phyloP scores from a whole-genome alignment of 2,113 vertebrate genomes.

The Nothocercus julius region DNA sequence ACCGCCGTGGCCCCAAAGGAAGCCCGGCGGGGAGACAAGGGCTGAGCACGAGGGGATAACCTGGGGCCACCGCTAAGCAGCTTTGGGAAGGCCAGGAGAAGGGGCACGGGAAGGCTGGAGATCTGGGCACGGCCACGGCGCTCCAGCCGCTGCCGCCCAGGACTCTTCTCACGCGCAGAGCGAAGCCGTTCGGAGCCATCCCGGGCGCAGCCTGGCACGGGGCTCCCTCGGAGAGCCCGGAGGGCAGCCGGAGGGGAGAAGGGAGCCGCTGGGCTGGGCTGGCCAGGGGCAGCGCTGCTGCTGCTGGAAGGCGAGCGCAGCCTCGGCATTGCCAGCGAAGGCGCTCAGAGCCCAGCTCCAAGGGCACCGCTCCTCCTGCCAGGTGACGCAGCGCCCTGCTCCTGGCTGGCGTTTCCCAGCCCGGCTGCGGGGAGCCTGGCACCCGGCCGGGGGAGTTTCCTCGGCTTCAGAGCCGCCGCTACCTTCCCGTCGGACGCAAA shows the following conservation, averaged over 20 bases:
- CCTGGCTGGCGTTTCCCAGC: not conserved
- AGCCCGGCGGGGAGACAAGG: not conserved
- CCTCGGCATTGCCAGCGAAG: not conserved
- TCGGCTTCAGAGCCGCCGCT: no score
- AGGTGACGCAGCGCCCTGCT: not conserved
- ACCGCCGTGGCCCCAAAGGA: not conserved
- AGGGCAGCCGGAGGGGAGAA: not conserved
- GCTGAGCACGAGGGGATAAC: not conserved
- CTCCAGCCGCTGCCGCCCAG: no score
- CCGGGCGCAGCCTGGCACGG: not conserved
- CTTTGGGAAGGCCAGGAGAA: not conserved
- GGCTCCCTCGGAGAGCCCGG: no score
- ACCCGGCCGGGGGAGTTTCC: not conserved
- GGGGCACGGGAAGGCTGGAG: not conserved
- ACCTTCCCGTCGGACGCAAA: not conserved
- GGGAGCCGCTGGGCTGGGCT: no score
- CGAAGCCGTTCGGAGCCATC: no score
- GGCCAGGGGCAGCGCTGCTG: not conserved
- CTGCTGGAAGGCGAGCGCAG: not conserved
- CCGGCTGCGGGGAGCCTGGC: not conserved
- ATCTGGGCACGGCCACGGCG: no score
- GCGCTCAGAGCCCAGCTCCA: rapidly evolving
- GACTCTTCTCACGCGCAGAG: no score
- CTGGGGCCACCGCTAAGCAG: no score
- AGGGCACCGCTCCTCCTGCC: not conserved